phyloP scores from a whole-genome alignment of 2,888 invertebrate genomes.

The Empis stercorea region DNA sequence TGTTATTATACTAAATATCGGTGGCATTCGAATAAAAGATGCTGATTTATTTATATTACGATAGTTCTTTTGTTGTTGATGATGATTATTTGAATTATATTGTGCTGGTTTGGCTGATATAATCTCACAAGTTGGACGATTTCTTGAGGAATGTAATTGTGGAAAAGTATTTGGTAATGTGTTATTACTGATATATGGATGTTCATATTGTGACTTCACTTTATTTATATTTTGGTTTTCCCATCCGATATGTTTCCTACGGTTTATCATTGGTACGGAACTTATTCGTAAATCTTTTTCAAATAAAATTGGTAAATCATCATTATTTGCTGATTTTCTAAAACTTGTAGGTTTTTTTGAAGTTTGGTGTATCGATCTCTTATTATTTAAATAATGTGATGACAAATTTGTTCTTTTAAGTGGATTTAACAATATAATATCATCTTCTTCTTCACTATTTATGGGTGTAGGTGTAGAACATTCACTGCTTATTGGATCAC shows the following conservation, averaged over 20 bases:
- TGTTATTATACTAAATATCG: conserved; percentile 26
- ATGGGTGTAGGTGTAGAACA: not conserved
- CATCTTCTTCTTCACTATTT: not conserved
- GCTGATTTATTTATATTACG: not conserved
- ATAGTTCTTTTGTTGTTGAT: not conserved
- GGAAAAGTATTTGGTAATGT: not conserved
- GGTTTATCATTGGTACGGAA: conserved; percentile 8
- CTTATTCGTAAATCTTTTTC: conserved; percentile 11
- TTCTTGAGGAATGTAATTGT: no score
- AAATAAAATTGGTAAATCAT: conserved; percentile 1
- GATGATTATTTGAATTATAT: not conserved
- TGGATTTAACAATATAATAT: no score
- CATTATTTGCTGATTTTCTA: not conserved
- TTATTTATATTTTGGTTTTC: not conserved
- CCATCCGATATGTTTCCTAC: no score
- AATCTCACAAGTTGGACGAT: no score
- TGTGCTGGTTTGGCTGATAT: no score
- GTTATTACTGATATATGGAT: not conserved
- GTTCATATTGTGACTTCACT: not conserved
- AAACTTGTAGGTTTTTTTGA: not conserved
- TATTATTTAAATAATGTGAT: no score
- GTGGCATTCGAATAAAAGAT: conserved; percentile 25
- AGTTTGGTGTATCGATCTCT: no score
- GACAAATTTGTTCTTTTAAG: no score
- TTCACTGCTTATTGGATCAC: not conserved